phyloP scores from a whole-genome alignment of 1,140 invertebrate genomes.

The Aphaenogaster rudis region DNA sequence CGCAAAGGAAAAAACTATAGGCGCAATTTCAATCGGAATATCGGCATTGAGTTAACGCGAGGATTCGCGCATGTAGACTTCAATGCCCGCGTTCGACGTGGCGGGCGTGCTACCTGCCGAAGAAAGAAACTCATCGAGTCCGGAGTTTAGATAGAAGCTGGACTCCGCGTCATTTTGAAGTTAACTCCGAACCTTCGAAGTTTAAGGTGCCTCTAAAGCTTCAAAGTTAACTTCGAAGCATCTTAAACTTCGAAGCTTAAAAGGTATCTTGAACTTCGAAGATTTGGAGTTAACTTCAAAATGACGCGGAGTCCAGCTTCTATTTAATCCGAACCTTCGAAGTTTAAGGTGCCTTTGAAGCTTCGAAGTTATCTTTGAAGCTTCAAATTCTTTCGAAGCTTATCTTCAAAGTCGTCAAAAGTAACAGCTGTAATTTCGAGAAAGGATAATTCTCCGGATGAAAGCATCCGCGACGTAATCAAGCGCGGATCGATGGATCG shows the following conservation, averaged over 20 bases:
- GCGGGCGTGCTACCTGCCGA: neutral
- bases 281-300: neutral
- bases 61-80: conserved; percentile 19
- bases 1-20: neutral
- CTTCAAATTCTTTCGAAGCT: too few species aligned
- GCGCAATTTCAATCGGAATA: neutral
- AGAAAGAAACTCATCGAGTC: neutral
- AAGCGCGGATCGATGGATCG: neutral
- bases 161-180: neutral
- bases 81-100: neutral
- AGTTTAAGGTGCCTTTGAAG: too few species aligned
- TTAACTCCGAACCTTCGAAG: too few species aligned
- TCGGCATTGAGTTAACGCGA: too few species aligned
- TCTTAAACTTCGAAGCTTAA: too few species aligned
- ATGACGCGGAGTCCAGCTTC: neutral
- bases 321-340: neutral
- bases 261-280: too few species aligned
- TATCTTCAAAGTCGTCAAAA: too few species aligned
- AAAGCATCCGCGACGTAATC: neutral
- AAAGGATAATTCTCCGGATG: neutral
- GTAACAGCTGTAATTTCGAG: neutral
- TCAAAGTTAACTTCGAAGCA: too few species aligned
- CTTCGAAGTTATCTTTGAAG: too few species aligned
- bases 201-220: too few species aligned
- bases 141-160: neutral